Percentiles rank a stretch among this genome's conserved stretches.
Conservation (phyloP, 2,113 vertebrate genomes). For the Oryzias woworae region DNA sequence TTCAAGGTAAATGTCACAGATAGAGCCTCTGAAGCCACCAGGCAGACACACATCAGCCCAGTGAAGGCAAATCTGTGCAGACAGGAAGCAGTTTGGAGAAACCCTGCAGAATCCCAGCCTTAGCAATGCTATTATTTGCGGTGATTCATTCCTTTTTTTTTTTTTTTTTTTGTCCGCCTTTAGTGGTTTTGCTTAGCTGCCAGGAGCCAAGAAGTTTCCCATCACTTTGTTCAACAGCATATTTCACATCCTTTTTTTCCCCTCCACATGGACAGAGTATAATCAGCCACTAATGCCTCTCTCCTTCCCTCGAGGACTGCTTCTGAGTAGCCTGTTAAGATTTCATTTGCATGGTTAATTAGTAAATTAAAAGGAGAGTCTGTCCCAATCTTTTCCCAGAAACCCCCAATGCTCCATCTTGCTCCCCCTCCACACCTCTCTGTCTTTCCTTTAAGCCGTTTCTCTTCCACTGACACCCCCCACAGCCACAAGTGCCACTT, state of each 20-base stretch:
- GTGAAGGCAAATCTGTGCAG: not conserved
- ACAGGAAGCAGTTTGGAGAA: not conserved
- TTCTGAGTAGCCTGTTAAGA: conserved; percentile 80
- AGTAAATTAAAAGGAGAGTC: conserved; percentile 80
- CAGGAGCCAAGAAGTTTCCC: conserved; percentile 55
- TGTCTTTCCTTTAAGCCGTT: conserved; percentile 38
- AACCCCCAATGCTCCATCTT: conserved; percentile 49
- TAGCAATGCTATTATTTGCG: conserved; percentile 28
- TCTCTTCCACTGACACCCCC: conserved; percentile 51
- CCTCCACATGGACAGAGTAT: conserved; percentile 67
- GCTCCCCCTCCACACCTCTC: conserved; percentile 29
- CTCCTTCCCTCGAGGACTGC: conserved; percentile 66
- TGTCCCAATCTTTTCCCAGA: conserved; percentile 67
- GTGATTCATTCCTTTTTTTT: not conserved
- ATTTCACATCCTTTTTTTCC: conserved; percentile 45
- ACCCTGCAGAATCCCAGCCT: conserved; percentile 2
- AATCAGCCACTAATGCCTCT: conserved; percentile 76
- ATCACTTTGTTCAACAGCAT: conserved; percentile 68
- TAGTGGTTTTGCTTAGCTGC: conserved; percentile 49
- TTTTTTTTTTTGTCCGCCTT: conserved; percentile 22
- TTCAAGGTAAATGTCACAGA: conserved; percentile 84
- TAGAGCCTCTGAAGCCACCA: not conserved
- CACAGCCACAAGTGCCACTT: conserved; percentile 65
- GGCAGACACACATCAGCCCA: not conserved
- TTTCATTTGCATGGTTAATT: conserved; percentile 85